phyloP scores from a whole-genome alignment of 1,140 invertebrate species.

The Akabosia matsudoensis region DNA sequence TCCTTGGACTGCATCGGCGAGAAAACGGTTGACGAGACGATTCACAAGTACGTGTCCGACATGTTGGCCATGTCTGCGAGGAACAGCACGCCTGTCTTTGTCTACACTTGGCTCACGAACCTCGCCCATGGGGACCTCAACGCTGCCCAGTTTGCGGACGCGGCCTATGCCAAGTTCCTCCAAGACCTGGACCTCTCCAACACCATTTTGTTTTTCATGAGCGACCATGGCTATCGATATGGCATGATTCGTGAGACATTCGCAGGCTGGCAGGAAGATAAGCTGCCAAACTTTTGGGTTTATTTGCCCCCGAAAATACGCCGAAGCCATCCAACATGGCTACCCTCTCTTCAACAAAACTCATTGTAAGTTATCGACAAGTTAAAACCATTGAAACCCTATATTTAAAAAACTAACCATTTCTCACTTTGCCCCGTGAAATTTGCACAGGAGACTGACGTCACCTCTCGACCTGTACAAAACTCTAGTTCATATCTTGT shows the following conservation, averaged over 20 bases:
- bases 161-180: constrained; percentile 27
- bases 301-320: constrained; percentile 30
- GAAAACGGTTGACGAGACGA: constrained; percentile 34
- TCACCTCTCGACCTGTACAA: constrained; percentile 41
- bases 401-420: neutral
- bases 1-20: constrained; percentile 39
- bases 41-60: constrained; percentile 31
- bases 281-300: constrained; percentile 42
- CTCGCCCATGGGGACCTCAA: constrained; percentile 37
- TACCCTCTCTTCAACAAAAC: neutral
- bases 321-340: neutral
- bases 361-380: neutral
- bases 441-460: constrained; percentile 34
- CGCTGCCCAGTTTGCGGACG: constrained; percentile 25
- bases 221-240: constrained; percentile 45
- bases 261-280: constrained; percentile 45
- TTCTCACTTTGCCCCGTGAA: neutral
- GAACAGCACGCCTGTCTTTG: constrained; percentile 32
- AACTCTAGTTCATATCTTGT: constrained; percentile 38
- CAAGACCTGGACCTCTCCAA: constrained; percentile 30
- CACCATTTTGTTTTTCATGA: constrained; percentile 44
- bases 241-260: constrained; percentile 40
- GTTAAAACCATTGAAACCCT: neutral
- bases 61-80: neutral
- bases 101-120: constrained; percentile 41